phyloP scores from a whole-genome alignment of 92 coral and sea anemone species.

The Anthopleura xanthogrammica region DNA sequence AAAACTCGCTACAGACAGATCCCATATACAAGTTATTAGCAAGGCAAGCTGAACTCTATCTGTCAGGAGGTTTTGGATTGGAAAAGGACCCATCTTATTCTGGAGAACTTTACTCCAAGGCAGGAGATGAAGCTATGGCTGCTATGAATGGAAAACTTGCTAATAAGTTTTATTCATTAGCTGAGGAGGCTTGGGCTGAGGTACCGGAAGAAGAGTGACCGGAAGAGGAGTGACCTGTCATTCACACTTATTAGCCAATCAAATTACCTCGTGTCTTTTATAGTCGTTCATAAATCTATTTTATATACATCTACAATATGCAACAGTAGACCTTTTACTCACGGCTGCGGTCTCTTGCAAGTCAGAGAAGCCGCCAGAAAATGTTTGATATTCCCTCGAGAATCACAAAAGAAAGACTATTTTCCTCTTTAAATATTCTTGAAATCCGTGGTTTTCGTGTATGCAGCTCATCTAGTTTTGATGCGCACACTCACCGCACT shows the following conservation, averaged over 20 bases:
- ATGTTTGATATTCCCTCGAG: too few relatives aligned
- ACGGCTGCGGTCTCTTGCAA: too few relatives aligned
- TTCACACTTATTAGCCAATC: not conserved
- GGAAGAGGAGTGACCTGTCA: constrained; percentile 35
- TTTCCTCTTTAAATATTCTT: too few relatives aligned
- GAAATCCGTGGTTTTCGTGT: too few relatives aligned
- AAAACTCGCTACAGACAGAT: constrained; percentile 67
- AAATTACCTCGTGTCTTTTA: not conserved
- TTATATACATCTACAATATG: not conserved
- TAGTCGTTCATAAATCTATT: not conserved
- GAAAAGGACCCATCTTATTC: constrained; percentile 86
- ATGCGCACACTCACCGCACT: too few relatives aligned
- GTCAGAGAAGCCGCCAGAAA: too few relatives aligned
- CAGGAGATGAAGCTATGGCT: constrained; percentile 90
- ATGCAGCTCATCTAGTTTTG: too few relatives aligned
- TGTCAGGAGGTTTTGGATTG: constrained; percentile 84
- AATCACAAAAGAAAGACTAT: too few relatives aligned
- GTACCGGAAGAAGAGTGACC: constrained; percentile 65
- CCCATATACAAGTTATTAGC: constrained; percentile 74
- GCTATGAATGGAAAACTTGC: constrained; percentile 98
- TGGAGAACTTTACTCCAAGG: constrained; percentile 88
- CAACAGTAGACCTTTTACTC: not conserved
- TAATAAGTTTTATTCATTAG: constrained; percentile 84
- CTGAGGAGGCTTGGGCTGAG: constrained; percentile 99
- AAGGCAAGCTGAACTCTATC: constrained; percentile 80